Evolutionary conservation across 2,888 invertebrate species (phyloP).

Genomic region (Epinotia ramella): DNA sequence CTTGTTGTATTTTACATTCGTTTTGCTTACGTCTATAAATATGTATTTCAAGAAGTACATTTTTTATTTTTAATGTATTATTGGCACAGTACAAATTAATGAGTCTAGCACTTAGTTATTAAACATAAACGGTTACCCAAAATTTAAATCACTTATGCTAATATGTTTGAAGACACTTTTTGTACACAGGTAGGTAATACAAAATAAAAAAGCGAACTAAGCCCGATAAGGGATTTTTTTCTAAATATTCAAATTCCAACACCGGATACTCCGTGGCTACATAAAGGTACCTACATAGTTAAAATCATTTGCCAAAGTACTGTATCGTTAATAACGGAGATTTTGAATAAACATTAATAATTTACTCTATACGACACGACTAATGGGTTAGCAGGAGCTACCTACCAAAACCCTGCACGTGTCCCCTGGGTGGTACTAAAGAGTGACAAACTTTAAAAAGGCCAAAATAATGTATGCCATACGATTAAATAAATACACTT

Average conservation of each 20-base stretch:
- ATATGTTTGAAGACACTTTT: background rate
- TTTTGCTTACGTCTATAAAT: constrained; percentile 30
- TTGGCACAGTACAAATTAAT: constrained; percentile 11
- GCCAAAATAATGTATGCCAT: too few species aligned
- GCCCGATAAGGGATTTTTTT: too few species aligned
- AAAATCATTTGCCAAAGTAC: too few species aligned
- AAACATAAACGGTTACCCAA: background rate
- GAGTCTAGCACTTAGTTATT: background rate
- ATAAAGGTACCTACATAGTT: background rate
- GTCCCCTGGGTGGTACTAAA: too few species aligned
- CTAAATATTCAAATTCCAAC: background rate
- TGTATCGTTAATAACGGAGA: too few species aligned
- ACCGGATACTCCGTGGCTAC: background rate
- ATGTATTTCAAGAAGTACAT: background rate
- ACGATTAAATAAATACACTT: too few species aligned
- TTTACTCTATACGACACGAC: too few species aligned
- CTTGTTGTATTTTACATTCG: constrained; percentile 42
- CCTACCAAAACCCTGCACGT: too few species aligned
- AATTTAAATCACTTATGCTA: background rate
- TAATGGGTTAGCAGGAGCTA: too few species aligned
- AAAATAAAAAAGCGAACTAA: background rate
- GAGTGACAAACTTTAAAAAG: too few species aligned
- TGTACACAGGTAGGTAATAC: background rate
- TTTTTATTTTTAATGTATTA: constrained; percentile 10
- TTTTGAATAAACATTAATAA: too few species aligned